Evolutionary conservation across 2,113 vertebrate genomes (phyloP).

Genomic region (Lampris megalopsis): DNA sequence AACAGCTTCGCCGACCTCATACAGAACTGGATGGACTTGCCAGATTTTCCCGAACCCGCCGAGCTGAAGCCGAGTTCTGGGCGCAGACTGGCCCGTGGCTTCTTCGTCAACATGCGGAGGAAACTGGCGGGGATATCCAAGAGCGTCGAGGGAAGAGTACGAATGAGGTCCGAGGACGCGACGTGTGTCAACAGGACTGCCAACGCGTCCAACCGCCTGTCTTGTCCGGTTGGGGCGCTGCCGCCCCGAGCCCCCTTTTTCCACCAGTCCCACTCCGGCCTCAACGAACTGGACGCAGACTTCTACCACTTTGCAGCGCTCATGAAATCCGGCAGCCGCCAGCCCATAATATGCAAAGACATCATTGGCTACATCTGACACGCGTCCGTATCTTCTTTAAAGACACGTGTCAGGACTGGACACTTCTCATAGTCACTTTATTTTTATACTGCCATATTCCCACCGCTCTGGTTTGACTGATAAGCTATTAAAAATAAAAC

Average conservation of each 20-base stretch:
- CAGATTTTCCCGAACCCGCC: conserved; percentile 84
- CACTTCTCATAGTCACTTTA: conserved; percentile 66
- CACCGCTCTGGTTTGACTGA: conserved; percentile 30
- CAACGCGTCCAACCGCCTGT: conserved; percentile 86
- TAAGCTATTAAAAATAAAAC: conserved; percentile 61
- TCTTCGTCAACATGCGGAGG: conserved; percentile 90
- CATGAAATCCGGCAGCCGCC: conserved; percentile 93
- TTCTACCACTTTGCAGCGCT: conserved; percentile 88
- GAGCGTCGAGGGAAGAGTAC: conserved; percentile 77
- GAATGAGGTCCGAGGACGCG: conserved; percentile 66
- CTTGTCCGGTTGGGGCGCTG: conserved; percentile 87
- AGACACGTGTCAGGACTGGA: conserved; percentile 25
- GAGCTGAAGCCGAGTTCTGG: conserved; percentile 67
- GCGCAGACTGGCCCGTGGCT: conserved; percentile 85
- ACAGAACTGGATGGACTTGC: conserved; percentile 97
- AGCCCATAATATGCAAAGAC: conserved; percentile 95
- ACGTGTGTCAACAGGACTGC: conserved; percentile 64
- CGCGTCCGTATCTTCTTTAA: conserved; percentile 9
- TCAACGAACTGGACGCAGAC: conserved; percentile 87
- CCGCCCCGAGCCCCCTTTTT: conserved; percentile 88
- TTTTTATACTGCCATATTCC: conserved; percentile 54
- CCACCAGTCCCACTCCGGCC: conserved; percentile 88
- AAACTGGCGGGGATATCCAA: conserved; percentile 88
- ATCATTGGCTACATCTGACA: conserved; percentile 91
- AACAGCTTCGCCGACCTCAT: conserved; percentile 96